Evolutionary conservation across 2,797 vertebrate genomes (phyloP).

Genomic region (Syncerus caffer): DNA sequence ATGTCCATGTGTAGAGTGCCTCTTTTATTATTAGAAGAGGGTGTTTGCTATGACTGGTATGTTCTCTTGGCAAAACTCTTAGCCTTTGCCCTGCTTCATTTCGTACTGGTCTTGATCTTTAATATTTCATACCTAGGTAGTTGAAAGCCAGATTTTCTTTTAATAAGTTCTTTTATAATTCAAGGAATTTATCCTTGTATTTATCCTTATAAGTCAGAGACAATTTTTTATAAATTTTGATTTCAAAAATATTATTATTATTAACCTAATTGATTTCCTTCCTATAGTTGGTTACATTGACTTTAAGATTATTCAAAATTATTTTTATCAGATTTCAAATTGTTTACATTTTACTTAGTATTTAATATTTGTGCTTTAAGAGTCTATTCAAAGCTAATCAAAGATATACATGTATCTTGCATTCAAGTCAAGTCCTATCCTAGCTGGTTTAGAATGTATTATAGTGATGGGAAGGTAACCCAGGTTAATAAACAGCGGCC

Average conservation of each 20-base stretch:
- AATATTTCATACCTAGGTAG: background rate
- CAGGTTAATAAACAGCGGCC: conserved; percentile 9
- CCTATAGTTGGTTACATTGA: background rate
- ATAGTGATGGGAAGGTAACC: background rate
- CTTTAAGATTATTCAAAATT: conserved; percentile 6
- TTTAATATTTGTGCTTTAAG: background rate
- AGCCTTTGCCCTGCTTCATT: background rate
- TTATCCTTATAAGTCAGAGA: background rate
- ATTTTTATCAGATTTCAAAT: background rate
- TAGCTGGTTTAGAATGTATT: background rate
- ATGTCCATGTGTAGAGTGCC: background rate
- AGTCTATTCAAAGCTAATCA: background rate
- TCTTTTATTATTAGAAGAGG: background rate
- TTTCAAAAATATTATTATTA: background rate
- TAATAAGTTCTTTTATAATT: background rate
- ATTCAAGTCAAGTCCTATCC: background rate
- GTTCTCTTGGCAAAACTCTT: background rate
- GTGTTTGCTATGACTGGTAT: background rate
- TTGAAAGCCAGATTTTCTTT: background rate
- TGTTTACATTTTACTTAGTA: background rate
- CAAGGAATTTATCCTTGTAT: background rate
- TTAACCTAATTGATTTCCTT: background rate
- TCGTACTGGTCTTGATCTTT: background rate
- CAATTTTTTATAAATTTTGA: background rate
- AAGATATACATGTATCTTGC: background rate